Conservation (phyloP, 2,888 invertebrate genomes). For the Drosophila recens region DNA sequence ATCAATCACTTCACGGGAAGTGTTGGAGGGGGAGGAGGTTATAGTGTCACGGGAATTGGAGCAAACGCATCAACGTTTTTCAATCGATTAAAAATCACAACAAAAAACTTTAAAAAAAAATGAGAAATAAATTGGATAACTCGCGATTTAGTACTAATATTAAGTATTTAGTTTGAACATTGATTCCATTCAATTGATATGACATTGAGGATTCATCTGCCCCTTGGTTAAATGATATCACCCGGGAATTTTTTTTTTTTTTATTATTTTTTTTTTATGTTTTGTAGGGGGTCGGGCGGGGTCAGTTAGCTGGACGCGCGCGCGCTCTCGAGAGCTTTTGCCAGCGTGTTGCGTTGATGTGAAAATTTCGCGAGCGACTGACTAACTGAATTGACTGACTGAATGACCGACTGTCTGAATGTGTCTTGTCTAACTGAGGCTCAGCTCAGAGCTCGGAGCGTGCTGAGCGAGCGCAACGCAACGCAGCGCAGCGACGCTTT, state of each 20-base stretch:
- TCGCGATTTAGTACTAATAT: not conserved
- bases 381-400: conserved; percentile 43
- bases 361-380: conserved; percentile 72
- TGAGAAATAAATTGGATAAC: conserved; percentile 1
- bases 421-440: conserved; percentile 49
- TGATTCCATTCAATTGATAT: conserved; percentile 34
- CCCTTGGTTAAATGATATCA: conserved; percentile 48
- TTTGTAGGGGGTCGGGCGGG: conserved; percentile 14
- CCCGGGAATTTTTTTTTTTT: not conserved
- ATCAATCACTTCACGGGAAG: conserved; percentile 9
- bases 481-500: conserved; percentile 32
- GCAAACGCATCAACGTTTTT: conserved; percentile 58
- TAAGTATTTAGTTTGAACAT: conserved; percentile 1
- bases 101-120: conserved; percentile 6
- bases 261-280: not conserved
- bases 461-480: conserved; percentile 23
- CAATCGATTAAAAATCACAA: conserved; percentile 28
- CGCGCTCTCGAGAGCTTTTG: conserved; percentile 28
- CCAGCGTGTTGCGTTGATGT: conserved; percentile 51
- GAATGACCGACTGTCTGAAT: conserved; percentile 51
- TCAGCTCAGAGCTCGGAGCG: conserved; percentile 44
- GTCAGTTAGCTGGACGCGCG: conserved; percentile 8
- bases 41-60: conserved; percentile 44
- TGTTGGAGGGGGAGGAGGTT: conserved; percentile 10
- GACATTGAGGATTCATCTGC: conserved; percentile 48